phyloP scores from a whole-genome alignment of 2,113 vertebrate genomes.

The Mormyrus lacerda region DNA sequence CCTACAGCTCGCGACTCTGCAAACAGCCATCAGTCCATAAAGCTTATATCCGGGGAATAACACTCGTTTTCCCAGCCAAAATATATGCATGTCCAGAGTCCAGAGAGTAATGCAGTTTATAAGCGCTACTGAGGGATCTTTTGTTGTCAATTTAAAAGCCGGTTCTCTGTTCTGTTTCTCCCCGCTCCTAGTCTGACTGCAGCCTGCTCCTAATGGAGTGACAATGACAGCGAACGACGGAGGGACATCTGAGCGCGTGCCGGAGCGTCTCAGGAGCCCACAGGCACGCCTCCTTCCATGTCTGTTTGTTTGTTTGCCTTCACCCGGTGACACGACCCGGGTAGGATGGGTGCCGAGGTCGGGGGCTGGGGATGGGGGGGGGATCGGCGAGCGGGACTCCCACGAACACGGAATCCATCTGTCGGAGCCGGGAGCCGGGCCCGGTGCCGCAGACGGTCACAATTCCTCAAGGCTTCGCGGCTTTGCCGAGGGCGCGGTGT shows the following conservation, averaged over 20 bases:
- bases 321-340: background rate
- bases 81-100: background rate
- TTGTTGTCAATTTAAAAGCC: background rate
- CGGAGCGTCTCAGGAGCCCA: background rate
- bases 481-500: background rate
- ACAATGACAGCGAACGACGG: background rate
- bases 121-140: background rate
- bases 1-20: background rate
- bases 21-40: background rate
- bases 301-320: conserved; percentile 18
- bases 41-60: background rate
- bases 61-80: background rate
- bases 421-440: background rate
- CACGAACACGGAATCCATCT: conserved; percentile 1
- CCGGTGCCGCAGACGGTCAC: background rate
- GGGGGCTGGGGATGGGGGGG: background rate
- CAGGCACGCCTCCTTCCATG: background rate
- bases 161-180: background rate
- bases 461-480: background rate
- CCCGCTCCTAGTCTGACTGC: background rate
- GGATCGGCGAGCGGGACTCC: background rate
- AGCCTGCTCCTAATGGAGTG: background rate
- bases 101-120: background rate
- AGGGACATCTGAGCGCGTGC: background rate
- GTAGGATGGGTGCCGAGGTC: background rate